phyloP scores from a whole-genome alignment of 23 tunicate species.

The Halocynthia aurantium region DNA sequence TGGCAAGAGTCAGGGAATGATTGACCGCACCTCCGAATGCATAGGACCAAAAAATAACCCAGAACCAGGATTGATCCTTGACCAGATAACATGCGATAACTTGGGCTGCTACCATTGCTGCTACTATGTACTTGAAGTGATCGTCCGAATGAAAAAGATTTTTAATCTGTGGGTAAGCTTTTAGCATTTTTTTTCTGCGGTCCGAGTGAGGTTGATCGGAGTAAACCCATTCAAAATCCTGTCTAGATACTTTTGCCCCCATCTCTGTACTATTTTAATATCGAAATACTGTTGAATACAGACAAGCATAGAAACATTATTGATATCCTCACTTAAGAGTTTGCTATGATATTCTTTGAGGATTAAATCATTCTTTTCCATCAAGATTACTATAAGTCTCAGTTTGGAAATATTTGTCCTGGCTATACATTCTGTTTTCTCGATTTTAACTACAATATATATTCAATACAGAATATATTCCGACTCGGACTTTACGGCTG shows the following conservation, averaged over 20 bases:
- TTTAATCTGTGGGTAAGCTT: conserved; percentile 92
- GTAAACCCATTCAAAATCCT: conserved; percentile 91
- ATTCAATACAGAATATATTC: no score
- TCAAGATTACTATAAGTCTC: no score
- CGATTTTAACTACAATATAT: no score
- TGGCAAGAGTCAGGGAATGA: conserved; percentile 91
- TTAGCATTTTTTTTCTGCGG: conserved; percentile 76
- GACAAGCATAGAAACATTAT: no score
- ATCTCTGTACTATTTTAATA: conserved; percentile 4
- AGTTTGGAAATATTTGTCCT: no score
- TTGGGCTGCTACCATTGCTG: conserved; percentile 88
- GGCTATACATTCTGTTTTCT: no score
- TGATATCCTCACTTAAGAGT: no score
- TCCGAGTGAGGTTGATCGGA: conserved; percentile 95
- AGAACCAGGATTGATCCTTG: conserved; percentile 76
- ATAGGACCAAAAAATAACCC: conserved; percentile 67
- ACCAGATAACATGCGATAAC: conserved; percentile 74
- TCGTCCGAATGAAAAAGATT: conserved; percentile 57
- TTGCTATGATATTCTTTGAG: no score
- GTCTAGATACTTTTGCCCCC: conserved; percentile 76
- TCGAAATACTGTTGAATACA: background rate
- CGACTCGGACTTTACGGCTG: no score
- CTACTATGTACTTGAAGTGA: conserved; percentile 68
- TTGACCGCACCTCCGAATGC: conserved; percentile 91
- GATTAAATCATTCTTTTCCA: no score